phyloP scores from a whole-genome alignment of 2,797 vertebrate species.

The Phataginus tricuspis region DNA sequence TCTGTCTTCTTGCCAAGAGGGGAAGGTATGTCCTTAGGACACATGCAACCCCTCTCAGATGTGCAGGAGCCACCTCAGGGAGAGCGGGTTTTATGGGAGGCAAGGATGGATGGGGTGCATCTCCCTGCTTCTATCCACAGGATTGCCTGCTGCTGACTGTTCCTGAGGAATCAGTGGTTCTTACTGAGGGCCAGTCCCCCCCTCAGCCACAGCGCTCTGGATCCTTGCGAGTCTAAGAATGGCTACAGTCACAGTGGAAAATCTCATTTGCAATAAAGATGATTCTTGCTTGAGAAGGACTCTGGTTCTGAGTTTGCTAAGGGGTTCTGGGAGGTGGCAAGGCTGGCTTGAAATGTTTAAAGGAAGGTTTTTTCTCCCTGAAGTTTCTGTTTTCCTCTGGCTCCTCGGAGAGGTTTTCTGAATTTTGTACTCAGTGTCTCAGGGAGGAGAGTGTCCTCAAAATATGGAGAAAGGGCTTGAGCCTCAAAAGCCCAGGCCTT shows the following conservation, averaged over 20 bases:
- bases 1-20: background rate
- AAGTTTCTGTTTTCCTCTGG: background rate
- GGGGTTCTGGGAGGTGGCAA: background rate
- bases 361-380: background rate
- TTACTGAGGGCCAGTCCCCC: background rate
- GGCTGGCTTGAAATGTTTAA: background rate
- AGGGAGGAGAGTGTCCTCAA: background rate
- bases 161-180: background rate
- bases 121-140: background rate
- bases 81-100: background rate
- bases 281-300: background rate
- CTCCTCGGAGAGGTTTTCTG: background rate
- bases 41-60: background rate
- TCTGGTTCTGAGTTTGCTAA: background rate
- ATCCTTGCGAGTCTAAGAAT: background rate
- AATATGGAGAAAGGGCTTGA: background rate
- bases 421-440: background rate
- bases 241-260: background rate
- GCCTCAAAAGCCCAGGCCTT: background rate
- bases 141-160: background rate
- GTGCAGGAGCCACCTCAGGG: background rate
- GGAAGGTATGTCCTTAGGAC: background rate
- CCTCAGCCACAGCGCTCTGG: background rate
- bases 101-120: accelerated
- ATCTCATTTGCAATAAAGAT: slow-evolving; percentile 41